Evolutionary conservation across 2,113 vertebrate genomes (phyloP).

Genomic region (Astur gentilis): DNA sequence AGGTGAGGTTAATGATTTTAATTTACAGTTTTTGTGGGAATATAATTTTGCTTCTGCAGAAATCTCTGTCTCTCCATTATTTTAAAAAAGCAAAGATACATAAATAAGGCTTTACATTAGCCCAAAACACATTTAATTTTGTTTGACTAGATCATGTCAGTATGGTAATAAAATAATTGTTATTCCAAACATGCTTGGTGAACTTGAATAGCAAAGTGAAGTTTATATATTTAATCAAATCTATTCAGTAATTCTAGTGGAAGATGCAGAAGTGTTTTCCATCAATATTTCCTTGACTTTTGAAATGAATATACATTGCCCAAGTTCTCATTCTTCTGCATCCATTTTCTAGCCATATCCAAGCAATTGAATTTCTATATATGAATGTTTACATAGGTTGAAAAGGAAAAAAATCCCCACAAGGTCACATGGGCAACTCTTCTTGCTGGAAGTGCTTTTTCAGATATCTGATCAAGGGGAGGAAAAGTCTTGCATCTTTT

Average conservation of each 20-base stretch:
- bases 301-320: constrained; percentile 5
- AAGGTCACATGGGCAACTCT: not conserved
- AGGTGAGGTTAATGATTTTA: constrained; percentile 27
- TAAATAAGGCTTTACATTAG: constrained; percentile 22
- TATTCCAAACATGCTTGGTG: constrained; percentile 53
- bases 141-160: constrained; percentile 43
- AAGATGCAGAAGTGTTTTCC: constrained; percentile 44
- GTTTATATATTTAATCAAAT: constrained; percentile 50
- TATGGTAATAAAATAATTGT: constrained; percentile 50
- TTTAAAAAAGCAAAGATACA: not conserved
- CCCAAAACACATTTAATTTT: constrained; percentile 47
- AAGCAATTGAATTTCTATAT: not conserved
- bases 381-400: not conserved
- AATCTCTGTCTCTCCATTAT: not conserved
- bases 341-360: not conserved
- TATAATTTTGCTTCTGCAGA: not conserved
- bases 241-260: constrained; percentile 35
- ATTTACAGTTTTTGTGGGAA: constrained; percentile 4
- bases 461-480: not conserved
- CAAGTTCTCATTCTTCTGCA: not conserved
- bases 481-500: not conserved
- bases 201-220: constrained; percentile 51
- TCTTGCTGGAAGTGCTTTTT: not conserved
- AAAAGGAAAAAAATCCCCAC: not conserved
- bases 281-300: constrained; percentile 47